Base-by-base conservation (phyloP, 2,888 invertebrate genomes). In the Metellina segmentata region DNA sequence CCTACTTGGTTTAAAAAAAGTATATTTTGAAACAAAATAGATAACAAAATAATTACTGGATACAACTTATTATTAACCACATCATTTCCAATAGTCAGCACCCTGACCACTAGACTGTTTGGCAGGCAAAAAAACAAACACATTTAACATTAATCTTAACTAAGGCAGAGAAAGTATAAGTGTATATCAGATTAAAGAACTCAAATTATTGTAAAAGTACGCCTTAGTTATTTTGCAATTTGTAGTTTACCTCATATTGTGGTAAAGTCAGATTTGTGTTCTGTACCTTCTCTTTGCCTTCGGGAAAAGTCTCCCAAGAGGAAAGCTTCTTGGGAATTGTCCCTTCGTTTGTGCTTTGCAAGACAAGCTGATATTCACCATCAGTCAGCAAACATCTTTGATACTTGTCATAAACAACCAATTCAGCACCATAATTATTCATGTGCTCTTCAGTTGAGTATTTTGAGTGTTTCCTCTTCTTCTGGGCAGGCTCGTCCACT, bases 391-490 rank as follows among this genome's bases (percentile, higher is more conserved):
- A 96, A 94, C 98, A 98, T 19, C 98, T 96, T 94, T 97, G 97
- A 94, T 98, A 97, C 94, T 98, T 98, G 95, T 98, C 98, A 94
- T 98, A 98, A 53, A 98, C 97, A 91, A 97, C 97, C 90, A 99
- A 95, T 95, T 98, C 98, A 9, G 95, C 94, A 34, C 94, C 94
- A 93, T 94, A 93, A 20, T 77, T 61, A 8, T 61, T 71, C 13
- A 88, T 48, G 16, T 61, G 11, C 94, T 93, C 93, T 69, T 93
- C 93, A 6, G 89, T 19, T 49, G 89, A 81, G 70, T 82, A 89
- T 78, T 93, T 92, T 11, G 79, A 75, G 78, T 81, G 92, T 81
- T 93, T 93, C 71, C 93, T 52, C 71, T 92, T 93, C 82, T 94
- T 94, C 5, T 83, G 82, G 9, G 93, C 90, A 69, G 94, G 94